Evolutionary conservation across 2,797 vertebrate genomes (phyloP), one percentile per base, ranked within the genome.

Genomic region (Mallotus villosus): DNA sequence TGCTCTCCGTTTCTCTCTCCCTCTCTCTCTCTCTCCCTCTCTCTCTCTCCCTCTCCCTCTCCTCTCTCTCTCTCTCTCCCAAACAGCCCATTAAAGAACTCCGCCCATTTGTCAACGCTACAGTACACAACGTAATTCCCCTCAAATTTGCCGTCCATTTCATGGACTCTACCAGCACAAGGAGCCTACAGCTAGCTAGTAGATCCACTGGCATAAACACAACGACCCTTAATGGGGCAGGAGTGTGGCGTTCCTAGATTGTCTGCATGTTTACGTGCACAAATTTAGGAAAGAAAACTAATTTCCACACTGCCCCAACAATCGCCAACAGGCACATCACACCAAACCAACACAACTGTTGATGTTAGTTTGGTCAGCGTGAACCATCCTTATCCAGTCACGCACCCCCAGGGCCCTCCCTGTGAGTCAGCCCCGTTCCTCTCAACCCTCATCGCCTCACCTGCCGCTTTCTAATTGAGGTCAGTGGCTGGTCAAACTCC

Each of bases 211-310:
- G n/a, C 34, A 41, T n/a, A 3, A 11, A 21, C 22, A 64, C 22
- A 21, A 9, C 4, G 3, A 21, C 22, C 34, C 17, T 29, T 63
- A 12, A 19, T 59, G 57, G 34, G 63, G 11, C 41, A 11, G 41
- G 19, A 55, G 51, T 53, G 70, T 66, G 71, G 74, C 72, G 75
- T 74, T 74, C 75, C 75, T 72, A 49, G 24, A 37, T 74, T 69
- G 41, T 46, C 63, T 67, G 78, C 78, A 81, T 61, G 67, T 72
- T 25, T 73, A 25, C 51, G 29, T 46, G 63, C 25, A n/a, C 25
- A 46, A 69, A 76, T 46, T 32, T 71, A 11, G 12, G 11, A 14
- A 46, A 46, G 2, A 46, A 14, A 11, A 14, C 41, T 14, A 1
- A 46, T 46, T 41, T 46, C 11, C 41, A 11, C 41, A 46, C 11